Base-by-base conservation (phyloP, 2,888 invertebrate genomes). In the Biston betularia region DNA sequence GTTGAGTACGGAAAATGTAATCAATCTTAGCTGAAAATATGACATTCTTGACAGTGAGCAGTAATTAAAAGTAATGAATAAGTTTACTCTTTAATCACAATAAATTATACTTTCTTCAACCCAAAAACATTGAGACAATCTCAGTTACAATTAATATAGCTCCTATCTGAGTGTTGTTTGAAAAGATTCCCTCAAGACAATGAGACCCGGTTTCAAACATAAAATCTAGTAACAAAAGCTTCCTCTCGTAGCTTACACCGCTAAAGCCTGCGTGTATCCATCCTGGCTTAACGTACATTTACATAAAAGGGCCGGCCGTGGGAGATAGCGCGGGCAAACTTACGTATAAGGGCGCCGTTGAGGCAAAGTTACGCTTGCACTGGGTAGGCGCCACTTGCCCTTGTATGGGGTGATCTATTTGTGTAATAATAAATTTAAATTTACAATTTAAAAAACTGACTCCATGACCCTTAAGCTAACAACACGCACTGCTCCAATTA, bases 221-320 rank as follows among this genome's bases (percentile, higher is more conserved):
- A 53, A 46, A 63, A 53, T 8, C 57, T 52, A 63, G 63, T 40
- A 50, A 52, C 48, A 58, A 64, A 56, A 53, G 44, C 49, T 49
- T 38, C 38, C 61, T 63, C 66, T 63, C 50, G n/a, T 45, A 55
- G 48, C 65, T 68, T 60, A 42, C 42, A 40, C 45, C 65, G 12
- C 15, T 46, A 35, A 55, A 46, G 44, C 53, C 34, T 38, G 38
- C 52, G 48, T 64, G 68, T 58, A 56, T 65, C 68, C 65, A 68
- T 72, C 69, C 67, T 68, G 66, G 70, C 67, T 71, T 69, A 72
- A 64, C 71, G 71, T 66, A 65, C 75, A 78, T 78, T 79, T 77
- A 73, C 78, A 78, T 79, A 78, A 78, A 24, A 76, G 75, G 76
- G 71, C 71, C 60, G 69, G 63, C 50, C 50, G 66, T 42, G 56